Evolutionary conservation across 2,888 invertebrate genomes (phyloP).

Genomic region (Cantharis flavilabris): DNA sequence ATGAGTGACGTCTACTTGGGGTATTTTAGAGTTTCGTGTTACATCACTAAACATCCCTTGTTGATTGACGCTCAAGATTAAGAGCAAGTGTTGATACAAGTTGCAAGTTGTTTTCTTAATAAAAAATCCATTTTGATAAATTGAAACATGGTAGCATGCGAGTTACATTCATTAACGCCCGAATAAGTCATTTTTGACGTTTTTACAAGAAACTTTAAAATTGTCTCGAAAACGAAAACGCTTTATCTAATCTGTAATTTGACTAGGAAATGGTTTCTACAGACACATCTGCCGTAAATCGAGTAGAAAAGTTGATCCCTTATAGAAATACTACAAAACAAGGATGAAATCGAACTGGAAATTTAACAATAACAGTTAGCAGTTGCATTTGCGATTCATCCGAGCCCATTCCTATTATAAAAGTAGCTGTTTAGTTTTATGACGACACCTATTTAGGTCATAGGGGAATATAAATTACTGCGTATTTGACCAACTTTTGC

Average conservation of each 20-base stretch:
- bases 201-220: neutral
- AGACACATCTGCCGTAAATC: conserved; percentile 16
- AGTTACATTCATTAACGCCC: neutral
- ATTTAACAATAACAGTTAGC: conserved; percentile 22
- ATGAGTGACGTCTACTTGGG: neutral
- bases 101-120: neutral
- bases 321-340: conserved; percentile 10
- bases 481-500: conserved; percentile 16
- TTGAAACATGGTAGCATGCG: neutral
- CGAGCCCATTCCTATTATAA: conserved; percentile 15
- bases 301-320: conserved; percentile 6
- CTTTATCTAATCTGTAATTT: neutral
- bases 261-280: neutral
- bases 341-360: conserved; percentile 8
- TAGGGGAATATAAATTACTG: conserved; percentile 16
- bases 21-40: neutral
- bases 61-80: neutral
- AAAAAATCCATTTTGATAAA: neutral
- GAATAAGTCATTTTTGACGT: neutral
- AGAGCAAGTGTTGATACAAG: neutral
- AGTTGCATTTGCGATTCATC: conserved; percentile 17
- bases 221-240: neutral
- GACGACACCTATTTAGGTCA: conserved; percentile 21
- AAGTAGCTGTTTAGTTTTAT: conserved; percentile 18
- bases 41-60: neutral